Evolutionary conservation across 2,113 vertebrate species (phyloP), one percentile per base, ranked within the genome.

Genomic region (Colistium nudipinnis): DNA sequence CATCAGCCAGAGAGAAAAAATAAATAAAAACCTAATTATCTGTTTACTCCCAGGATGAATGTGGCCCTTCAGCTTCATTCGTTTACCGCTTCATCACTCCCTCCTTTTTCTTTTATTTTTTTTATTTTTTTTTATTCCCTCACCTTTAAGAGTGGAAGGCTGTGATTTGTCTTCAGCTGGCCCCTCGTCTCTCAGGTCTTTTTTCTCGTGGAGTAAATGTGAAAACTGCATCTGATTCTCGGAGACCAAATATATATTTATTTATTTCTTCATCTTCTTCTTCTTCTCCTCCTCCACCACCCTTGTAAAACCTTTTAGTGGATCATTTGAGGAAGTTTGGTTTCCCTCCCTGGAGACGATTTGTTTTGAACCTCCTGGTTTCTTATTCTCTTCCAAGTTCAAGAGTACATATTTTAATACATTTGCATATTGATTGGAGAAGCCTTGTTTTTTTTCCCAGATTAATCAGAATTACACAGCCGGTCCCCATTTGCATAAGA

Each of bases 361-460:
- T 57, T 76, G 66, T 80, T 79, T 79, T 60, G 8, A 82, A 47
- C 6, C 35, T 44, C 38, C 19, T 70, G 2, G 12, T 68, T 70
- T 17, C 39, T 52, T 49, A 71, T 62, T 78, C 68, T 11, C 56
- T 60, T 64, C 76, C 62, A 71, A 60, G 62, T 78, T 69, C 44
- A 48, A 56, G 60, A 62, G 31, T 44, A 60, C 71, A 73, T 61
- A 64, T 85, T 75, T 81, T 70, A 70, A 81, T 70, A 56, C 68
- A 84, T 88, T 81, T 67, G 19, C 80, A 80, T 84, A 78, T 68
- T 81, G 49, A 81, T 66, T 64, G 45, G 38, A 66, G 68, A 61
- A 59, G 51, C 54, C 51, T 54, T 53, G 25, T 20, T 13, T 36
- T 20, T 22, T 52, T 39, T 41, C 53, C 62, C 28, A 24, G 75